Conservation (phyloP, 2,113 vertebrate species). For the Ramphastos sulfuratus region DNA sequence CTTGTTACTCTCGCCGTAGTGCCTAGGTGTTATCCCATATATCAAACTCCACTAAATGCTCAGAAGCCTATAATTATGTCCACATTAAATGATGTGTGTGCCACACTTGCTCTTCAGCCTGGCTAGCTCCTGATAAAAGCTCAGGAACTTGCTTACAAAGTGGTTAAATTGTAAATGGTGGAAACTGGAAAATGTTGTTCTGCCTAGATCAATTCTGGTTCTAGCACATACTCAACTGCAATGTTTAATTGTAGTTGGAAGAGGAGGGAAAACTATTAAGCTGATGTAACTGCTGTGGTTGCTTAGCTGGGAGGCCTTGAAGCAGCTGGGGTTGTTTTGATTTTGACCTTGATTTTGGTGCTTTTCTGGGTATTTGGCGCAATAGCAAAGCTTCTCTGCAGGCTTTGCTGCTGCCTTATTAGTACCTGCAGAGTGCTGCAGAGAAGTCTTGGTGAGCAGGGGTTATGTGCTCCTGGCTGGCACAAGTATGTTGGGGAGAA, state of each 20-base stretch:
- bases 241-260: not conserved
- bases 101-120: not conserved
- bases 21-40: not conserved
- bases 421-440: not conserved
- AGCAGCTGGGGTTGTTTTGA: not conserved
- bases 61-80: slow-evolving; percentile 29
- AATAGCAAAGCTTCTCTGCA: not conserved
- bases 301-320: not conserved
- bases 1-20: not conserved
- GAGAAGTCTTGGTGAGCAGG: not conserved
- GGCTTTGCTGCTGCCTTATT: not conserved
- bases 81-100: not conserved
- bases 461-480: not conserved
- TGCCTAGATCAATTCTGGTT: accelerated
- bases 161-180: not conserved
- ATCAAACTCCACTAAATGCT: not conserved
- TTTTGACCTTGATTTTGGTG: not conserved
- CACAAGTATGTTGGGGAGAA: not conserved
- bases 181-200: not conserved
- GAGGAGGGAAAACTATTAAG: not conserved
- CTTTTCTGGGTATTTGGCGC: not conserved
- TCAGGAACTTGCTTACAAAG: not conserved
- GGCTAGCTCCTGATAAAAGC: not conserved
- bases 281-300: not conserved
- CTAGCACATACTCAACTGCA: not conserved